Base-by-base conservation (phyloP, 1,140 invertebrate species). In the Drosophila mojavensis region DNA sequence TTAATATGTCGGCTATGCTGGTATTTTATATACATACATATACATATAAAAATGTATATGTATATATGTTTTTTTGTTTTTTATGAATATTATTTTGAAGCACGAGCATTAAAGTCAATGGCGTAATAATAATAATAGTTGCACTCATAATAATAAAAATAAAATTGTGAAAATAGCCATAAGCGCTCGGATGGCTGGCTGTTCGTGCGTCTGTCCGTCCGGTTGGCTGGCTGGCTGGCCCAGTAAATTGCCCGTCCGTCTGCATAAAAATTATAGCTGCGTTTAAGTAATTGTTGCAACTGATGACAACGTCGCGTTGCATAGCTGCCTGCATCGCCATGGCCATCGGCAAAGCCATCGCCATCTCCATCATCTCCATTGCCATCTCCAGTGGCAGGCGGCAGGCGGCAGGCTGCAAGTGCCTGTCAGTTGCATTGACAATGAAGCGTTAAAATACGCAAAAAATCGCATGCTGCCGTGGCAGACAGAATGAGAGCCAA, bases 211-310 rank as follows among this genome's bases (percentile, higher is more conserved):
- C 20, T 3, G 20, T 33, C 33, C 33, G 28, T 30, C 43, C n/a
- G 43, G 10, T 6, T 45, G 43, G 45, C 59, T 50, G 65, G 48
- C 55, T 67, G 67, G 69, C 41, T 83, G 76, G 67, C 62, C 81
- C 65, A 75, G 76, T 79, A 86, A 89, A 83, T 86, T 86, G 83
- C 63, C 78, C 69, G 62, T 15, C 60, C 43, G 73, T 79, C 77
- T 79, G 77, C 69, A 79, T 79, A 59, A 73, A 86, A 86, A 86
- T 88, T 86, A 79, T 70, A 79, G 84, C 84, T 81, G 84, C 84
- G 75, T 89, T 88, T 88, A 88, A 88, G 84, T 88, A 88, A 88
- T 88, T 88, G 84, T 88, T 89, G 84, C 84, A 84, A 78, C 77
- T 50, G 84, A 80, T 88, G 84, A 88, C 84, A 88, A 75, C 80